A percentile compares a stretch with the other conserved stretches of the same genome.
Evolutionary conservation across 2,797 vertebrate genomes (phyloP).

Genomic region (Pteropus rufus): DNA sequence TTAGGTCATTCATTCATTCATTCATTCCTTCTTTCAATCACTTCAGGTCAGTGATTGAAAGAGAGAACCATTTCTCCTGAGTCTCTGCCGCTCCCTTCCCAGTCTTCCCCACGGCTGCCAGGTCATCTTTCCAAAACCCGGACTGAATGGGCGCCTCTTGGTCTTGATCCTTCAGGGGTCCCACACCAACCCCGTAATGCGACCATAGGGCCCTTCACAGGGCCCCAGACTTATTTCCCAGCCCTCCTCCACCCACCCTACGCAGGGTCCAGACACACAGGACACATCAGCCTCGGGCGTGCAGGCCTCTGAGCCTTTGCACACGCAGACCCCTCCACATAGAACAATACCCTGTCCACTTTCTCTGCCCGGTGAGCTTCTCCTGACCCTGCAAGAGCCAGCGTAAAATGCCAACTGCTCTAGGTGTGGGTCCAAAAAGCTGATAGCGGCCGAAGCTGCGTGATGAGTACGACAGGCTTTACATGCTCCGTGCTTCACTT

Average conservation of each 20-base stretch:
- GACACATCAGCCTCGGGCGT: not conserved
- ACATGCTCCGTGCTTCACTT: no score
- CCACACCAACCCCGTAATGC: fast-evolving
- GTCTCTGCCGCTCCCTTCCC: not conserved
- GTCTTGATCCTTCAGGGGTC: not conserved
- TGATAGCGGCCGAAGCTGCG: no score
- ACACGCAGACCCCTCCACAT: not conserved
- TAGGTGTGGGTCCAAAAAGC: not conserved
- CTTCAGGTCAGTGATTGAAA: not conserved
- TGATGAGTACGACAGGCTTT: no score
- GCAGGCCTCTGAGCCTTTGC: not conserved
- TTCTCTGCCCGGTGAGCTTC: not conserved
- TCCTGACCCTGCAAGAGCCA: not conserved
- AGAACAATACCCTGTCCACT: not conserved
- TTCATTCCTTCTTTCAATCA: not conserved
- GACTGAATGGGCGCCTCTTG: no score
- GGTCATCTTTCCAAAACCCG: not conserved
- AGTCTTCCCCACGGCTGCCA: not conserved
- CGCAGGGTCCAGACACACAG: not conserved
- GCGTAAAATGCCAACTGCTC: not conserved
- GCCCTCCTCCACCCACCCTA: fast-evolving
- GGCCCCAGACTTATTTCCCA: not conserved
- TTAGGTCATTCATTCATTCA: not conserved
- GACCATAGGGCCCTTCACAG: not conserved
- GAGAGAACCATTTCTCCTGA: not conserved